Evolutionary conservation across 2,888 invertebrate genomes (phyloP).

Genomic region (Ormyrus labotus): DNA sequence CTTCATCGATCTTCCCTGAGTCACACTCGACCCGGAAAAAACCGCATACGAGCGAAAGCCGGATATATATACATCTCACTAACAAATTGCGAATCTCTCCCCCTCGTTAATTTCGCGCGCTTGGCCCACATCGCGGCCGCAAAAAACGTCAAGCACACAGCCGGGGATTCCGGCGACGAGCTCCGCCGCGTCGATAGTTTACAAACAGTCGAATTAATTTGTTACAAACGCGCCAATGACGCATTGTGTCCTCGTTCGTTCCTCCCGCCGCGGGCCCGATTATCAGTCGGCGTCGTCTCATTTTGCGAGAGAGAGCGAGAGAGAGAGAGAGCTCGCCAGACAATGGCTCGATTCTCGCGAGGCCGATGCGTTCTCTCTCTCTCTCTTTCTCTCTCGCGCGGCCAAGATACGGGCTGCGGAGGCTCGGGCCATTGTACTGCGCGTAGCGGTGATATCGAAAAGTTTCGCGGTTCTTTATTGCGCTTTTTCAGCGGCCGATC

Average conservation of each 20-base stretch:
- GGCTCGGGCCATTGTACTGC: constrained; percentile 38
- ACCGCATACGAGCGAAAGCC: no score
- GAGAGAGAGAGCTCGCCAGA: neutral
- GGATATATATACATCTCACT: neutral
- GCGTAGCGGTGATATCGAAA: constrained; percentile 2
- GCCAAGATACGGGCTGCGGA: neutral
- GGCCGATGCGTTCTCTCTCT: constrained; percentile 7
- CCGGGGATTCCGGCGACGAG: no score
- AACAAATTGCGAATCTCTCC: neutral
- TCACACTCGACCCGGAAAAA: constrained; percentile 31
- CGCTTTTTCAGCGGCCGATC: neutral
- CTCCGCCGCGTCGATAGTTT: constrained; percentile 51
- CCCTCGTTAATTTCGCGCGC: no score
- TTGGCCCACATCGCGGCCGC: no score
- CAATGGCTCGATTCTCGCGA: constrained; percentile 41
- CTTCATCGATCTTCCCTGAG: constrained; percentile 3
- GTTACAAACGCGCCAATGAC: constrained; percentile 61
- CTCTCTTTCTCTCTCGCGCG: neutral
- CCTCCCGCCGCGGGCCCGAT: constrained; percentile 47
- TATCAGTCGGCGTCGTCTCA: constrained; percentile 53
- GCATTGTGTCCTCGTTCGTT: constrained; percentile 58
- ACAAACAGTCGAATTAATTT: constrained; percentile 67
- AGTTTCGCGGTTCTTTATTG: constrained; percentile 18
- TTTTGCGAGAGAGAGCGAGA: constrained; percentile 30
- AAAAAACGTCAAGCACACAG: no score